Percentiles rank a stretch among this genome's conserved stretches.
These are phyloP conservation scores for Gallinago media DNA, from an alignment of 2,113 vertebrate species.

Conservation along the genomic window DNA sequence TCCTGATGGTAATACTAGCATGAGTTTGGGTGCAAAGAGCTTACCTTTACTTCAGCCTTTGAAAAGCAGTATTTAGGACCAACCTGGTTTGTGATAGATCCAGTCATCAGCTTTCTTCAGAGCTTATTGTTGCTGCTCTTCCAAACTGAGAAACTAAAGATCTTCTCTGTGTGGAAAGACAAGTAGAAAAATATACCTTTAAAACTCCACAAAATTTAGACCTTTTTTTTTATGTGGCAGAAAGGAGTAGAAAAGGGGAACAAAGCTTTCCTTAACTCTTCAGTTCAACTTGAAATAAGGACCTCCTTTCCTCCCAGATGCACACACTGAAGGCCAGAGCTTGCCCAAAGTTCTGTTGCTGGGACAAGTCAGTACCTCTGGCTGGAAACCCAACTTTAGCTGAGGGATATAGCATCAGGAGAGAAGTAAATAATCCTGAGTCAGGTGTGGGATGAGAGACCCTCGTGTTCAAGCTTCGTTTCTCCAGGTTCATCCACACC, in stretches of 20 bases:
- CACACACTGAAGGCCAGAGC: background rate
- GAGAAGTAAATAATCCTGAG: background rate
- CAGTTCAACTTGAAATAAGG: background rate
- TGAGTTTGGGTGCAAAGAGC: background rate
- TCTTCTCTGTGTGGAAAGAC: background rate
- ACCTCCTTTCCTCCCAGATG: background rate
- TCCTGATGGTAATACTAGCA: background rate
- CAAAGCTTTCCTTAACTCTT: background rate
- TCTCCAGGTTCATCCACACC: background rate
- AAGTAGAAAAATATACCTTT: background rate
- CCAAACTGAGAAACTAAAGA: background rate
- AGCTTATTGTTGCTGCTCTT: background rate
- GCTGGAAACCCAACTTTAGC: background rate
- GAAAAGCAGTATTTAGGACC: background rate
- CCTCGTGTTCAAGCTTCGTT: rapidly evolving
- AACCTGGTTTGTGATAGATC: background rate
- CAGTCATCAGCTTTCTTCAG: background rate
- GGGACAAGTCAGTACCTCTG: background rate
- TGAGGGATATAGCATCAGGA: background rate
- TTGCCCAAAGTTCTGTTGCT: background rate
- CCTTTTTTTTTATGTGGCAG: background rate
- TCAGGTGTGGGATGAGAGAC: background rate
- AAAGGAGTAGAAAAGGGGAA: background rate
- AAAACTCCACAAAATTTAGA: background rate
- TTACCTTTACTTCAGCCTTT: background rate